Base-by-base conservation (phyloP, 2,113 vertebrate genomes). In the Ptilonorhynchus violaceus region DNA sequence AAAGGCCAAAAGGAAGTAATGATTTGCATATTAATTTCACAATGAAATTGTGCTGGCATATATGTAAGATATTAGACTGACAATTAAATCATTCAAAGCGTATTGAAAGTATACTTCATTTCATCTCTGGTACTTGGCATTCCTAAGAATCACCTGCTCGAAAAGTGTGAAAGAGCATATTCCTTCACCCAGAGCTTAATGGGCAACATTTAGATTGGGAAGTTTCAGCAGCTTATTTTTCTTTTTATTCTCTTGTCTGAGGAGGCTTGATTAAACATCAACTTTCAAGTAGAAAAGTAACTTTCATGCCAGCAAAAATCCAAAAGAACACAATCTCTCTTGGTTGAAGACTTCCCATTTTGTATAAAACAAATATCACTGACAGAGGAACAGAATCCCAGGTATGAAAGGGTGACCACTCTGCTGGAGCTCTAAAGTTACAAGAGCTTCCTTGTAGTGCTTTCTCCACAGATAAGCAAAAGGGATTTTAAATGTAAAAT, bases 161-260 rank as follows among this genome's bases (percentile, higher is more conserved):
- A 8, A 25, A 76, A 53, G 33, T 13, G 10, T 67, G 62, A 75
- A 79, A 70, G 62, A 62, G 33, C 37, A 52, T 24, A 53, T 11
- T 25, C 6, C 73, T 85, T 62, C 50, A 63, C 28, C 4, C 28
- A 55, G 41, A 76, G 8, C 37, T 75, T 67, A 30, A 68, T 16
- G 15, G 16, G 27, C 49, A 89, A 7, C 1, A 0, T 24, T 31
- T 7, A 4, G 44, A 35, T 14, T n/a, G n/a, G 28, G 6, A 59
- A 42, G 46, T 55, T 72, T 13, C 72, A 84, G 44, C 16, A 44
- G 42, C 1, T 2, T 14, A 16, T 24, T 60, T 28, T 67, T 33
- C 27, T 23, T 13, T 42, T 9, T 6, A 4, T 6, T 10, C 8
- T 77, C 14, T 55, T 74, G 10, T 41, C 8, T 63, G 30, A 3